These are phyloP conservation scores for Diorhabda carinulata DNA, from an alignment of 1,140 invertebrate genomes.

Conservation along the genomic window DNA sequence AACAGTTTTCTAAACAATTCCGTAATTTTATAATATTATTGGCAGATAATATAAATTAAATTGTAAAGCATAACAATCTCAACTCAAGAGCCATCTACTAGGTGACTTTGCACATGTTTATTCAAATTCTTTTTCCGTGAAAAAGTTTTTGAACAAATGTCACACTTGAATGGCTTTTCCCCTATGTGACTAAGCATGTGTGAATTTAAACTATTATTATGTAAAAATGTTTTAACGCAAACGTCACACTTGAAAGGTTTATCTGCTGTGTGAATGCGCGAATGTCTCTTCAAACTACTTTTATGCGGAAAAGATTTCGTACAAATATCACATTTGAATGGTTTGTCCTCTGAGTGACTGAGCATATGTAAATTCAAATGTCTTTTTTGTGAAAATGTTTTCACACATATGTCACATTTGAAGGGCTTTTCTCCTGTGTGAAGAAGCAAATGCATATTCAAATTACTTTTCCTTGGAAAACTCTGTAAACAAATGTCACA, in stretches of 20 bases:
- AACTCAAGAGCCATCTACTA: too few relatives aligned
- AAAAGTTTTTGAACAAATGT: neutral
- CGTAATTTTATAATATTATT: too few relatives aligned
- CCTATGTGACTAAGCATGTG: neutral
- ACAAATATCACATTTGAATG: neutral
- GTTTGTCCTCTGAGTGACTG: neutral
- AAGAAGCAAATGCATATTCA: conserved; percentile 53
- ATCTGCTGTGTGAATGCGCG: neutral
- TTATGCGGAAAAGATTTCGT: neutral
- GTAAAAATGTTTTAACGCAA: neutral
- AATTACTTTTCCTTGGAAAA: conserved; percentile 52
- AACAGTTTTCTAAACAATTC: too few relatives aligned
- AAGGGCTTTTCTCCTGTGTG: conserved; percentile 55
- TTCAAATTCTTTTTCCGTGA: neutral
- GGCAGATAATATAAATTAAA: too few relatives aligned
- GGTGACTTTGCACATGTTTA: too few relatives aligned
- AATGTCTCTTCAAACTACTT: neutral
- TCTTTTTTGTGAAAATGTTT: conserved; percentile 42
- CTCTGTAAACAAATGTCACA: conserved; percentile 52
- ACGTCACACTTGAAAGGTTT: neutral
- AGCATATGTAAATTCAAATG: neutral
- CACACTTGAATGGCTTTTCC: neutral
- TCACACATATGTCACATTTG: conserved; percentile 50
- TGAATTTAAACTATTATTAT: neutral
- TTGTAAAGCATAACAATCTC: too few relatives aligned